Evolutionary conservation across 2,888 invertebrate species (phyloP), one percentile per base, ranked within the genome.

Genomic region (Acanthopleura granulata): DNA sequence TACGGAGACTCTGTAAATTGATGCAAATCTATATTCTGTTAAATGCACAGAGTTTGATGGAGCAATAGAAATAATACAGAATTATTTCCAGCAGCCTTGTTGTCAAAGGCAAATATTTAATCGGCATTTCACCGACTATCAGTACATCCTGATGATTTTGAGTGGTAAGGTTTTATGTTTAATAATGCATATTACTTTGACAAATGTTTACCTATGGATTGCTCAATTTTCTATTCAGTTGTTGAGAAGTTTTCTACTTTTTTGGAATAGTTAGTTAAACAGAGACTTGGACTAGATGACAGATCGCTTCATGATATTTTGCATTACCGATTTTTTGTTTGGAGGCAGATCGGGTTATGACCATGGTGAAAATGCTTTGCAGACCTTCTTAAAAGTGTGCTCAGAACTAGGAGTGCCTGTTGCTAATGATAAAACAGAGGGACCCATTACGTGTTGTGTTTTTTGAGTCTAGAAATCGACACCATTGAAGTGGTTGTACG

Each of bases 201-300:
- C 49, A 74, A 74, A 27, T 74, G 66, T 25, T 18, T 74, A 18
- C 74, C 74, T 18, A 49, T 74, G 22, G 74, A 66, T n/a, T 74
- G 74, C 66, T 74, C 69, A 14, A 49, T 49, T n/a, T 61, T 66
- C 16, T 74, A 66, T 49, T 50, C 25, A 11, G 62, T 27, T 22
- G 62, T 49, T 25, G 66, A 66, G 62, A 66, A 62, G 50, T 66
- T 66, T 49, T 62, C 50, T 6, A 66, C 74, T n/a, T 29, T 62
- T 40, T 57, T 66, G 18, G 62, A 74, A 15, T 74, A 50, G 66
- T 27, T 66, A n/a, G 49, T 49, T 12, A 16, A 27, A 49, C 12
- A 62, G 18, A n/a, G n/a, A 40, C 18, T 66, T 12, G 27, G 27
- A 49, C 14, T 16, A 16, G n/a, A n/a, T n/a, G n/a, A n/a, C n/a